Base-by-base conservation (phyloP, 2,888 invertebrate species). In the Eupithecia dodoneata region DNA sequence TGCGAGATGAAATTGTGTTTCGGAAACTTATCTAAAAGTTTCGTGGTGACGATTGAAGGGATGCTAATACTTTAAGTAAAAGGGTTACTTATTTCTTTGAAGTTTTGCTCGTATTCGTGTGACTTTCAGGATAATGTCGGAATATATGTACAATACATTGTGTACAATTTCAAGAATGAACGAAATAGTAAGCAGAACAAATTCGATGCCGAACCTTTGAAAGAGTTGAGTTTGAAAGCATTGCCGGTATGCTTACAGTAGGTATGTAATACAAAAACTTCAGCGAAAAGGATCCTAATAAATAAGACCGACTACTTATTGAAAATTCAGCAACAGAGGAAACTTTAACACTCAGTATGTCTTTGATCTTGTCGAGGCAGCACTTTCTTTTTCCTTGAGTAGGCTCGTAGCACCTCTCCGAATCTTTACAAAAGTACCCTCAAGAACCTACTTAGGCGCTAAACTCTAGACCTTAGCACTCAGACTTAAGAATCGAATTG, bases 1-100 rank as follows among this genome's bases (percentile, higher is more conserved):
- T 67, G 49, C 15, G 42, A 65, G 44, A 78, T 71, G 66, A 74
- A 78, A 78, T 72, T 74, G 69, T 76, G 72, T 77, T 73, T 74
- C 63, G 72, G 71, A 76, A 78, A 75, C 70, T 47, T 73, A 15
- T 71, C 49, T 42, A 9, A 18, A 75, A 74, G 70, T 80, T 69
- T 79, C 63, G 75, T 71, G 73, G 65, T 72, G 18, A 65, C 73
- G 71, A 71, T 70, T 70, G 45, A 47, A 66, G 47, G 65, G 73
- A n/a, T 72, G 12, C 66, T 44, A 73, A 52, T 67, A 67, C 18
- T 52, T 30, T 47, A 30, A 47, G 47, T 47, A 45, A 70, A 47
- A 70, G 70, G 70, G 47, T 47, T 18, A 70, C 30, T 30, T 30
- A 30, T 18, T 70, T 70, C 47, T 70, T 70, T 66, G 66, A 66